A percentile compares a stretch with the other conserved stretches of the same genome.
phyloP scores from a whole-genome alignment of 2,113 vertebrate species.

The Chauna torquata region DNA sequence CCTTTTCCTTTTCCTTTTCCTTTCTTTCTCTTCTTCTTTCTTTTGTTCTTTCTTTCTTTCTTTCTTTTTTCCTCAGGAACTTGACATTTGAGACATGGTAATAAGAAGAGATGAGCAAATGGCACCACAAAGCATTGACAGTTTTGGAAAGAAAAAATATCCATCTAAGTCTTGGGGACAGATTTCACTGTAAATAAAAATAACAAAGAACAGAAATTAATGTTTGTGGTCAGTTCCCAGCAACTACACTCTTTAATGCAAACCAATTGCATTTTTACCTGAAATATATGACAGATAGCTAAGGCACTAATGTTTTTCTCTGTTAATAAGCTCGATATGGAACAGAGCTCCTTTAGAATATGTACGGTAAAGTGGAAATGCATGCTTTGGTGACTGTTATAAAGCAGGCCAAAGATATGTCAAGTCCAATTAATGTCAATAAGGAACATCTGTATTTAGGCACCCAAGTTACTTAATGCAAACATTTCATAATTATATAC shows the following conservation, averaged over 20 bases:
- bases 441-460: conserved; percentile 85
- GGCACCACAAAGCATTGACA: background rate
- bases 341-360: conserved; percentile 78
- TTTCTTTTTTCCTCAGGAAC: background rate
- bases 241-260: conserved; percentile 25
- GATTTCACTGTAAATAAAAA: conserved; percentile 54
- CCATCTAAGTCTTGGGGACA: background rate
- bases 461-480: conserved; percentile 81
- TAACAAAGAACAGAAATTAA: conserved; percentile 49
- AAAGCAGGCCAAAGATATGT: conserved; percentile 83
- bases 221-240: conserved; percentile 5
- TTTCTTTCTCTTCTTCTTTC: background rate
- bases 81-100: background rate
- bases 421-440: conserved; percentile 84
- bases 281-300: conserved; percentile 67
- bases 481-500: conserved; percentile 83
- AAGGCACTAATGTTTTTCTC: conserved; percentile 59
- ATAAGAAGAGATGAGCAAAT: background rate
- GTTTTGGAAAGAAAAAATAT: background rate
- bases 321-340: conserved; percentile 72
- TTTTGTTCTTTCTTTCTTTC: no score
- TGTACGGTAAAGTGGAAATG: conserved; percentile 70
- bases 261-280: conserved; percentile 70
- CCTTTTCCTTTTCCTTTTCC: background rate
- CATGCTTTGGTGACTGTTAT: conserved; percentile 71